Base-by-base conservation (phyloP, 92 coral and sea anemone genomes). In the Hydrozoanthus gracilis region DNA sequence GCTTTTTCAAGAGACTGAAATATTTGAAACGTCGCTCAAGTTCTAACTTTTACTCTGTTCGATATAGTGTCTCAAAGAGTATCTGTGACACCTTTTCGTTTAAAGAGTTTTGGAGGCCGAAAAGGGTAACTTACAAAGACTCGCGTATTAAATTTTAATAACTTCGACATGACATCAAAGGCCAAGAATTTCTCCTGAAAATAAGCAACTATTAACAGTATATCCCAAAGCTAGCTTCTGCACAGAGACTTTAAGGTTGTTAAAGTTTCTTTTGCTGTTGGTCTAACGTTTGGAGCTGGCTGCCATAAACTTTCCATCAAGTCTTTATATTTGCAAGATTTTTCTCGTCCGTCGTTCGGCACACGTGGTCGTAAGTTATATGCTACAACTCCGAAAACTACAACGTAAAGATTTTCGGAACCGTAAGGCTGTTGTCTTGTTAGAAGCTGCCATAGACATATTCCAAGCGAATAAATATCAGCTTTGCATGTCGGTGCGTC, bases 381-480 rank as follows among this genome's bases (percentile, higher is more conserved):
- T 76, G 98, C 98, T 69, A 96, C 99, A 51, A 96, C 99, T 2
- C 99, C 98, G 84, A 96, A 96, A 58, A 96, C 98, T 44, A 96
- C 98, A 12, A 96, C 98, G 76, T 95, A 96, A 15, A 95, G 92
- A 87, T 95, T 96, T 54, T 96, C 99, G 44, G 96, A 86, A 12
- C 99, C 99, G 65, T 95, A 96, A 0, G 99, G 99, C 67, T 92
- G 98, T 58, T 96, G 94, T 82, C 99, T 78, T 7, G 98, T 94
- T 8, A 93, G 76, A 20, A 96, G 82, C 78, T 96, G 99, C 99
- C 99, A 96, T 1, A 96, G 79, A 51, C 99, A 96, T 45, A 96
- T 92, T 20, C 99, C 99, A 74, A 96, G 92, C 2, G 99, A 96
- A 73, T 95, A 96, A 73, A 96, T 93, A 80, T 96, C 99, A 13